Evolutionary conservation across 1,140 invertebrate genomes (phyloP).

Genomic region (Dolichoris vasculosae): DNA sequence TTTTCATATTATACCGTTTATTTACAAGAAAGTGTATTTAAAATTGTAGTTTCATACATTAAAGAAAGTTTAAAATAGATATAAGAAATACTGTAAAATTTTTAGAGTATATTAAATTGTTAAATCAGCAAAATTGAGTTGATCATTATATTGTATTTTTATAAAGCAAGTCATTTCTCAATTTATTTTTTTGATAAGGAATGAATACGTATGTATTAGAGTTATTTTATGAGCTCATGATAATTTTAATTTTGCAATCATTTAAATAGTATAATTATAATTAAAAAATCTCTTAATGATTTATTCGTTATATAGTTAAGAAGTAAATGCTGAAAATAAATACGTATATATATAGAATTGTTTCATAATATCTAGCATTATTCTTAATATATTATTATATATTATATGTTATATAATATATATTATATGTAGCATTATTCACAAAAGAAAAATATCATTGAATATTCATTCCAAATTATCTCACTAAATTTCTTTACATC

Average conservation of each 20-base stretch:
- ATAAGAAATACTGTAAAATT: too few relatives aligned
- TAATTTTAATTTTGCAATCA: not conserved
- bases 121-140: slow-evolving; percentile 2
- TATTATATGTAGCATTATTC: not conserved
- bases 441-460: not conserved
- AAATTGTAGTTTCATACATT: not conserved
- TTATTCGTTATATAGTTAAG: too few relatives aligned
- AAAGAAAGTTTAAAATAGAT: not conserved
- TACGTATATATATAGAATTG: too few relatives aligned
- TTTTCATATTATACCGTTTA: too few relatives aligned
- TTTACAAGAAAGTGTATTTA: too few relatives aligned
- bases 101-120: not conserved
- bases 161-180: slow-evolving; percentile 38
- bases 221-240: not conserved
- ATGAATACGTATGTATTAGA: not conserved
- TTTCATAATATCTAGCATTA: not conserved
- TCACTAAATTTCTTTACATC: not conserved
- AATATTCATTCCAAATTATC: not conserved
- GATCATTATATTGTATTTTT: slow-evolving; percentile 46
- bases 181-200: not conserved
- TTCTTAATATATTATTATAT: not conserved
- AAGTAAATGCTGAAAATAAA: too few relatives aligned
- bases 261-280: not conserved
- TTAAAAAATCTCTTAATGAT: too few relatives aligned
- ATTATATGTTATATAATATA: too few relatives aligned